Evolutionary conservation across 2,888 invertebrate genomes (phyloP), one percentile per base, ranked within the genome.

Genomic region (Drosophila meridiana): DNA sequence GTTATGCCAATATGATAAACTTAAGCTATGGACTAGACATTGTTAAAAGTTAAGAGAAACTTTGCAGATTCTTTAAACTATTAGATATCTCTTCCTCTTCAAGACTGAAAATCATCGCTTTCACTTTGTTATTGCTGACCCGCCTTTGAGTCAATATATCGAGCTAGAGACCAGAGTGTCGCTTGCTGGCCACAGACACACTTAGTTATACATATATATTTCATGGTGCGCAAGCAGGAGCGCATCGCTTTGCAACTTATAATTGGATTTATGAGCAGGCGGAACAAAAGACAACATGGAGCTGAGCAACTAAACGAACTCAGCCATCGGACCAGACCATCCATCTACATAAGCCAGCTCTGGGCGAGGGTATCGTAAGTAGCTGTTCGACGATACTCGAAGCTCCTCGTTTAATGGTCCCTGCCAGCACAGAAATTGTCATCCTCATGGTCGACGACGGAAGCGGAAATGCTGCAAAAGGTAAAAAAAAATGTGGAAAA

Each of bases 221-320:
- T 61, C 60, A 64, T 50, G 66, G 47, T 34, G 71, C 45, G 61
- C 67, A 68, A 72, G 60, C 65, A 76, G 59, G 28, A 78, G 65
- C 11, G 66, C 73, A 63, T 72, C 68, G 73, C 70, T 76, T 79
- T 74, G 69, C 75, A 87, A 85, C 73, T 87, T 87, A 83, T 87
- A 87, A 86, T 86, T 87, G 87, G 88, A 87, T 85, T 86, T 87
- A 85, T 87, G 88, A 66, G 69, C 68, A 77, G 66, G 58, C 48
- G 34, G 26, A 55, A 55, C 53, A 68, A 52, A 60, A 57, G 58
- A 69, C 65, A 75, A 75, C 62, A 36, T 50, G 48, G 48, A 56
- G 43, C 30, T 43, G 42, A 57, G 40, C 34, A 45, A 55, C 56
- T 58, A 55, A 56, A 40, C 67, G n/a, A 36, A 43, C 30, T 40